phyloP scores from a whole-genome alignment of 2,888 invertebrate species.

The Lithophane leautieri region DNA sequence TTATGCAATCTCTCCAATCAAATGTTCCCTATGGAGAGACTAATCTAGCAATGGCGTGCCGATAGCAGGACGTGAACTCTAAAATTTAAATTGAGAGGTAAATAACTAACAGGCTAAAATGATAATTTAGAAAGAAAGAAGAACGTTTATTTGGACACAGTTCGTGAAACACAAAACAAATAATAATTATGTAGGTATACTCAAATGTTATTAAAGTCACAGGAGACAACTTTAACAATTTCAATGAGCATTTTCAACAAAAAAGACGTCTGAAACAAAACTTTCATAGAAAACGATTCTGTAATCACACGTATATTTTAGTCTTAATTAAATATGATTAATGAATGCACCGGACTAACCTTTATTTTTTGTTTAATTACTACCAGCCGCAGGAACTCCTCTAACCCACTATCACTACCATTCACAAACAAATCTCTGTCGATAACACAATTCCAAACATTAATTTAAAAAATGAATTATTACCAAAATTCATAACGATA shows the following conservation, averaged over 20 bases:
- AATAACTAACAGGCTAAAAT: not conserved
- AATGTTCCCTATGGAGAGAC: not conserved
- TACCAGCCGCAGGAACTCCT: not conserved
- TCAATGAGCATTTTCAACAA: not conserved
- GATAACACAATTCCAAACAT: not conserved
- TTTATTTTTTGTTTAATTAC: not conserved
- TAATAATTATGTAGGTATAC: not conserved
- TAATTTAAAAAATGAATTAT: not conserved
- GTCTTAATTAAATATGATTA: not conserved
- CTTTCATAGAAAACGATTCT: not conserved
- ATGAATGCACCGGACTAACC: slow-evolving; percentile 12
- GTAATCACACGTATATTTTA: not conserved
- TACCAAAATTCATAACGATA: not conserved
- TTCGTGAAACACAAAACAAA: too few species aligned
- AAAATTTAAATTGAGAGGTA: not conserved
- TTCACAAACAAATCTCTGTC: not conserved
- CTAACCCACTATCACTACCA: slow-evolving; percentile 2
- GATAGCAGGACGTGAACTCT: too few species aligned
- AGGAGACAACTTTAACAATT: not conserved
- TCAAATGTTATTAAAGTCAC: not conserved
- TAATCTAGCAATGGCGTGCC: not conserved
- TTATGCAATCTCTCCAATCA: not conserved
- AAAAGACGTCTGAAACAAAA: too few species aligned
- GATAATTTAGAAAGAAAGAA: too few species aligned
- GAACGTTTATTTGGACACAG: too few species aligned